phyloP scores from a whole-genome alignment of 2,797 vertebrate genomes.

The Micropoecilia bifurca region DNA sequence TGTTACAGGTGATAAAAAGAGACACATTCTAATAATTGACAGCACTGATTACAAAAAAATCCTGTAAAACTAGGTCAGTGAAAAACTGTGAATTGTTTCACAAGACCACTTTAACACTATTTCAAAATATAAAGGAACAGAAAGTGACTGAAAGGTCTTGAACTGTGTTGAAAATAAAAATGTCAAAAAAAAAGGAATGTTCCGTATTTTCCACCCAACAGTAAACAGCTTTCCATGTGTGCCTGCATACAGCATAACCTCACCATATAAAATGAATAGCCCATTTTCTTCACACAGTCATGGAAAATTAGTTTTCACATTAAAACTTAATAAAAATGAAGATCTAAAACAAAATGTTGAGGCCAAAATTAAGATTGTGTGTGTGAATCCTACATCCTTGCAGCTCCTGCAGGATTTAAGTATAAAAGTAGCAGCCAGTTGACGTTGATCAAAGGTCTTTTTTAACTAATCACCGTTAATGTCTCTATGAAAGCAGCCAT shows the following conservation, averaged over 20 bases:
- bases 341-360: not conserved
- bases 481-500: not conserved
- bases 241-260: not conserved
- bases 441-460: not conserved
- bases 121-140: not conserved
- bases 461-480: not conserved
- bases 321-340: not conserved
- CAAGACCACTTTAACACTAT: not conserved
- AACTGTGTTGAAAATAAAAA: not conserved
- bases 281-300: not conserved
- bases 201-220: not conserved
- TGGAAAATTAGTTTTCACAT: not conserved
- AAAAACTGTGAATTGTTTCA: not conserved
- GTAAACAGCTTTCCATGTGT: not conserved
- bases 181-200: not conserved
- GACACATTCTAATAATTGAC: not conserved
- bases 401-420: not conserved
- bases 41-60: not conserved
- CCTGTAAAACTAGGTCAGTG: not conserved
- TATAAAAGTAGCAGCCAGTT: not conserved
- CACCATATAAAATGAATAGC: not conserved
- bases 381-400: not conserved
- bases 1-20: not conserved
- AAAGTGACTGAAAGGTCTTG: not conserved
- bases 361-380: not conserved